Evolutionary conservation across 1,140 invertebrate genomes (phyloP), one percentile per base, ranked within the genome.

Genomic region (Goniozus legneri): DNA sequence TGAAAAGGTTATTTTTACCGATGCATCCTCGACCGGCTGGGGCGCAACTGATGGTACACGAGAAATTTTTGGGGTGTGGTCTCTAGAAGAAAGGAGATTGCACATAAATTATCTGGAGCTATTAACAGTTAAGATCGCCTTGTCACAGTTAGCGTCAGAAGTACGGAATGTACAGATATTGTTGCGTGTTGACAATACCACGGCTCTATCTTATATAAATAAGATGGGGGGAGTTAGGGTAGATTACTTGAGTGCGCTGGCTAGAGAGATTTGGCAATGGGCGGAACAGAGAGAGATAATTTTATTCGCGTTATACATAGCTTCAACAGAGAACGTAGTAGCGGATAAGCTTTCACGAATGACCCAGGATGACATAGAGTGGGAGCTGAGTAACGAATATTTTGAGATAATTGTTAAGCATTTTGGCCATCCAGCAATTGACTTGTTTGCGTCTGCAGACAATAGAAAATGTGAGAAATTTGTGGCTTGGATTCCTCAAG

Each of bases 11-110:
- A 56, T 60, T 45, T 61, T 54, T 50, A 43, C 56, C 3, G 58
- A 59, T 24, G 36, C 53, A 2, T 61, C 56, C n/a, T n/a, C 39
- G 12, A 47, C 56, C 3, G 61, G 56, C 12, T 61, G 61, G 56
- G 55, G 50, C 6, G 32, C 35, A 37, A 37, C 36, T 37, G 36
- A 37, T 37, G 18, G 18, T 3, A 21, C 20, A 21, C 3, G 18
- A 7, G 14, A 20, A 16, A 37, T 37, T 3, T 20, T 18, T 37
- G 36, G 36, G 4, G 8, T 21, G 7, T 37, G 36, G 36, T 16
- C 14, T 3, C 14, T 18, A 16, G 13, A 37, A 13, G 14, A 37
- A 20, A 37, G 18, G 13, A 16, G 13, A 7, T 33, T 8, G 3
- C 32, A 33, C 13, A 33, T 33, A 10, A 33, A 33, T 13, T 33